phyloP scores from a whole-genome alignment of 2,888 invertebrate genomes.

The Enoplolaimus lenunculus region DNA sequence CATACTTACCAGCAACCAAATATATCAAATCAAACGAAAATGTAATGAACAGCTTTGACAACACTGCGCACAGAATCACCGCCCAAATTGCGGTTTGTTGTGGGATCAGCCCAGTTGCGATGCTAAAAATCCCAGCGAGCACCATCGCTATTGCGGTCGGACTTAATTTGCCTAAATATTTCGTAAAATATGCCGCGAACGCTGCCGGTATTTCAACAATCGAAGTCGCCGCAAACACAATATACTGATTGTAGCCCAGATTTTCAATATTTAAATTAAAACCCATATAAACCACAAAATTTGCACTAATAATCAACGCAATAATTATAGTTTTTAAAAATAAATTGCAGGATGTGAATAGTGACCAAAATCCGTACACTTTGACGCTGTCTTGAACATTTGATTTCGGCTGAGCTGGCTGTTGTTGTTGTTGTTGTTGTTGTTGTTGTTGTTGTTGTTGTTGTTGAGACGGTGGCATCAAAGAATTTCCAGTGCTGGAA shows the following conservation, averaged over 20 bases:
- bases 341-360: constrained; percentile 7
- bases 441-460: too few relatives aligned
- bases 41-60: constrained; percentile 8
- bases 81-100: not conserved
- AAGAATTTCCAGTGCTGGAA: too few relatives aligned
- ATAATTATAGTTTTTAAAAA: constrained; percentile 8
- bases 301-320: not conserved
- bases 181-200: not conserved
- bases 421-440: too few relatives aligned
- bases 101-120: constrained; percentile 2
- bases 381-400: too few relatives aligned
- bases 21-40: constrained; percentile 12
- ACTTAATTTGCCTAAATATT: constrained; percentile 11
- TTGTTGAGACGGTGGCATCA: too few relatives aligned
- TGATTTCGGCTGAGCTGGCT: too few relatives aligned
- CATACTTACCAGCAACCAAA: constrained; percentile 15
- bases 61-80: not conserved
- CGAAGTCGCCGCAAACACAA: constrained; percentile 9
- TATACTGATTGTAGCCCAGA: constrained; percentile 13
- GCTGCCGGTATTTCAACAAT: constrained; percentile 21
- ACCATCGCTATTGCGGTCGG: constrained; percentile 6
- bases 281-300: constrained; percentile 10
- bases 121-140: constrained; percentile 4
- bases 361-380: constrained; percentile 7
- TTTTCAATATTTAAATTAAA: constrained; percentile 15